phyloP scores from a whole-genome alignment of 2,797 vertebrate genomes.

The Lycodopsis pacificus region DNA sequence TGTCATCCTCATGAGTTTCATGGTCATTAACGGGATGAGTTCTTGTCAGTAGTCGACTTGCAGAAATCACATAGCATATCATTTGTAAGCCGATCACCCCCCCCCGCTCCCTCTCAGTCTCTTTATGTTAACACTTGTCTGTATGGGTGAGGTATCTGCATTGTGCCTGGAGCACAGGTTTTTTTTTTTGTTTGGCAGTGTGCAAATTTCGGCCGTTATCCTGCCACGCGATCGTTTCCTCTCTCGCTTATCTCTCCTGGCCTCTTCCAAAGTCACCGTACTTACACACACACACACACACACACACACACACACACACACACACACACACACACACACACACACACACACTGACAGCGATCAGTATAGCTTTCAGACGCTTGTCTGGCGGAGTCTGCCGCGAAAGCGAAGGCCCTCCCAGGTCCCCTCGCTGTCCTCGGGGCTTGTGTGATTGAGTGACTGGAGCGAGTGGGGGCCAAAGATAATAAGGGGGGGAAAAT shows the following conservation, averaged over 20 bases:
- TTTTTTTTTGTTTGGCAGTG: conserved; percentile 71
- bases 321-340: conserved; percentile 70
- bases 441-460: conserved; percentile 86
- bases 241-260: conserved; percentile 80
- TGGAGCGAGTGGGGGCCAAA: conserved; percentile 81
- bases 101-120: conserved; percentile 42
- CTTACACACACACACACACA: conserved; percentile 70
- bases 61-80: conserved; percentile 54
- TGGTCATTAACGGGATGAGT: conserved; percentile 48
- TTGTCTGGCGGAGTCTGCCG: conserved; percentile 77
- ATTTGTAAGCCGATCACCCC: conserved; percentile 69
- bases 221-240: conserved; percentile 75
- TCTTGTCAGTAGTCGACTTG: conserved; percentile 44
- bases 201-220: conserved; percentile 82
- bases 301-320: conserved; percentile 70
- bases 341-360: conserved; percentile 79
- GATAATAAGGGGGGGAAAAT: conserved; percentile 82
- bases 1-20: conserved; percentile 31
- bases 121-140: conserved; percentile 76
- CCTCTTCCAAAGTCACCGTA: conserved; percentile 74
- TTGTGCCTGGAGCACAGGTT: conserved; percentile 73
- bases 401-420: conserved; percentile 75
- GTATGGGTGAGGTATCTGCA: conserved; percentile 70
- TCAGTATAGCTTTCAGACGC: conserved; percentile 84
- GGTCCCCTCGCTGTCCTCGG: conserved; percentile 82